phyloP scores from a whole-genome alignment of 1,140 invertebrate genomes.

The Eupristina koningsbergeri region DNA sequence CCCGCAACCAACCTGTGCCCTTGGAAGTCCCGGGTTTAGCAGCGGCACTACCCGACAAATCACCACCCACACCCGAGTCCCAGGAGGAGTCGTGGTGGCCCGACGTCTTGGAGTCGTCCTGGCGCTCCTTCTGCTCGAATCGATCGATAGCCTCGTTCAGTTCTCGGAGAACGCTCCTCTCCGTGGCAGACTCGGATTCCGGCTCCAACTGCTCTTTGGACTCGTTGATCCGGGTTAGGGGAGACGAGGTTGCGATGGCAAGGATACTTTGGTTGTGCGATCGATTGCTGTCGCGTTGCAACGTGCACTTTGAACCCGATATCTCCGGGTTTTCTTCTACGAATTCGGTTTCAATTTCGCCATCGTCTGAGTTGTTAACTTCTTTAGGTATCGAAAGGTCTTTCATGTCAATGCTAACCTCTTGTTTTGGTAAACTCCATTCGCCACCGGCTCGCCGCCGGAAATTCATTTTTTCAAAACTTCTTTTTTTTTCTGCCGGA shows the following conservation, averaged over 20 bases:
- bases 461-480: constrained; percentile 22
- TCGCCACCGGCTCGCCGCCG: constrained; percentile 32
- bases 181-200: constrained; percentile 42
- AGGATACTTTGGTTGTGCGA: neutral
- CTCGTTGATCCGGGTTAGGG: neutral
- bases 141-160: constrained; percentile 67
- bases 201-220: neutral
- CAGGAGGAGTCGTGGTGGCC: constrained; percentile 67
- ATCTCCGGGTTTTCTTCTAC: neutral
- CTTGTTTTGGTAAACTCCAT: constrained; percentile 13
- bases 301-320: neutral
- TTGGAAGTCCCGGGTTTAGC: constrained; percentile 69
- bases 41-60: constrained; percentile 51
- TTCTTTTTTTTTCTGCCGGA: neutral
- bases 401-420: neutral
- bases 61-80: constrained; percentile 69
- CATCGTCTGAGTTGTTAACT: neutral
- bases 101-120: constrained; percentile 40
- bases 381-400: no score
- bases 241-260: neutral
- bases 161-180: constrained; percentile 63
- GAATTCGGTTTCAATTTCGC: no score
- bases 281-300: neutral
- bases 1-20: constrained; percentile 76
- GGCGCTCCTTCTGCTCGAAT: constrained; percentile 57